phyloP scores from a whole-genome alignment of 2,888 invertebrate genomes.

The Podotricha telesiphe region DNA sequence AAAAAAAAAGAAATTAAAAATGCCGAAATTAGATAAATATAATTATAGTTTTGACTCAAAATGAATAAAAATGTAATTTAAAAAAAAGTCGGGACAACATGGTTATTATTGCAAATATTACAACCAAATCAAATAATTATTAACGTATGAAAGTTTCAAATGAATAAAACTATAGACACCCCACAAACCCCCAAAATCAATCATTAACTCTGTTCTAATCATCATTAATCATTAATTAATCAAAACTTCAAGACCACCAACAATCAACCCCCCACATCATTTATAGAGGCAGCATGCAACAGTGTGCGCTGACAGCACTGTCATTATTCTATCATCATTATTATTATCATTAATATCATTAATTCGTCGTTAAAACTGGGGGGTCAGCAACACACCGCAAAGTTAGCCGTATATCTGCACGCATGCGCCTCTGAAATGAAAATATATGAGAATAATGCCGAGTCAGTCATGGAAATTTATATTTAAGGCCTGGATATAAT shows the following conservation, averaged over 20 bases:
- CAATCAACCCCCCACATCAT: slow-evolving; percentile 36
- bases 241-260: slow-evolving; percentile 34
- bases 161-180: slow-evolving; percentile 34
- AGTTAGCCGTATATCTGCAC: slow-evolving; percentile 78
- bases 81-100: too few species aligned
- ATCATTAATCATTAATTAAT: background rate
- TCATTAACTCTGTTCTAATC: background rate
- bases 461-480: slow-evolving; percentile 83
- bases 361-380: slow-evolving; percentile 52
- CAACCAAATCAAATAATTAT: background rate
- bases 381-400: slow-evolving; percentile 80
- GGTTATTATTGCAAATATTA: too few species aligned
- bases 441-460: slow-evolving; percentile 81
- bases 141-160: background rate
- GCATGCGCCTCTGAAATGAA: slow-evolving; percentile 84
- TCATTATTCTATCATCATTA: slow-evolving; percentile 35
- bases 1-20: too few species aligned
- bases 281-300: slow-evolving; percentile 81
- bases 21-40: too few species aligned
- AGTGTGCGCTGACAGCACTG: slow-evolving; percentile 78
- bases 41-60: too few species aligned
- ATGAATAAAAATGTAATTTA: too few species aligned
- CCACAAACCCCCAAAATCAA: slow-evolving; percentile 4
- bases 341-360: slow-evolving; percentile 50
- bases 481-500: slow-evolving; percentile 42